These are phyloP conservation scores for Alloscopus bannaensis DNA, from an alignment of 2,888 invertebrate genomes.

Conservation along the genomic window DNA sequence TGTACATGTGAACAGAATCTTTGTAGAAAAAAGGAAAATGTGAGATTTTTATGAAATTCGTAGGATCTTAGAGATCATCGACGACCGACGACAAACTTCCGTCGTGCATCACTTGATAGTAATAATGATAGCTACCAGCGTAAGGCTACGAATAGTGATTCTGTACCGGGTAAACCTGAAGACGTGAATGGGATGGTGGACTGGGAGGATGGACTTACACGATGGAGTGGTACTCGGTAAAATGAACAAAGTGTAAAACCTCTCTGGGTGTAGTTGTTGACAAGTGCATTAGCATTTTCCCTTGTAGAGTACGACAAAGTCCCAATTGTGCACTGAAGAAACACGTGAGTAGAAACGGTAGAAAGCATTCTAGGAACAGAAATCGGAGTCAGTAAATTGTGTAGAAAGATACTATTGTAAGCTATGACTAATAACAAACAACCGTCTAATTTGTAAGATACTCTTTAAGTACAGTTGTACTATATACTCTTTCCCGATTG, in stretches of 20 bases:
- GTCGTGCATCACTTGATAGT: constrained; percentile 52
- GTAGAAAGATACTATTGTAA: too few species aligned
- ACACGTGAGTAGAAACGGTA: too few species aligned
- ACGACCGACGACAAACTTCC: constrained; percentile 18
- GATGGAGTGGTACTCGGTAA: constrained; percentile 78
- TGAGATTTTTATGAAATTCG: not conserved
- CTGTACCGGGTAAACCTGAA: constrained; percentile 73
- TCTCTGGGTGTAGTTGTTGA: not conserved
- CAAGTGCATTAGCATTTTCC: too few species aligned
- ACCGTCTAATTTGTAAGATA: too few species aligned
- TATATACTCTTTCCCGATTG: too few species aligned
- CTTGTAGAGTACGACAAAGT: too few species aligned
- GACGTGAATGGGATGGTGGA: constrained; percentile 78
- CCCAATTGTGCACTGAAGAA: too few species aligned
- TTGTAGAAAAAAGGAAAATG: not conserved
- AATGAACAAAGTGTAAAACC: not conserved
- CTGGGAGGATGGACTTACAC: constrained; percentile 82
- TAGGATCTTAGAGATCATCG: constrained; percentile 49
- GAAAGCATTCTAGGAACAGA: too few species aligned
- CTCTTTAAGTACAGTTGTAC: too few species aligned
- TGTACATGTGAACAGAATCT: too few species aligned
- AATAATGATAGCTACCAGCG: constrained; percentile 47
- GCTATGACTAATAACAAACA: too few species aligned
- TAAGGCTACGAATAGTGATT: constrained; percentile 35
- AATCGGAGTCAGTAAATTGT: too few species aligned